Base-by-base conservation (phyloP, 1,140 invertebrate genomes). In the Eueides isabella region DNA sequence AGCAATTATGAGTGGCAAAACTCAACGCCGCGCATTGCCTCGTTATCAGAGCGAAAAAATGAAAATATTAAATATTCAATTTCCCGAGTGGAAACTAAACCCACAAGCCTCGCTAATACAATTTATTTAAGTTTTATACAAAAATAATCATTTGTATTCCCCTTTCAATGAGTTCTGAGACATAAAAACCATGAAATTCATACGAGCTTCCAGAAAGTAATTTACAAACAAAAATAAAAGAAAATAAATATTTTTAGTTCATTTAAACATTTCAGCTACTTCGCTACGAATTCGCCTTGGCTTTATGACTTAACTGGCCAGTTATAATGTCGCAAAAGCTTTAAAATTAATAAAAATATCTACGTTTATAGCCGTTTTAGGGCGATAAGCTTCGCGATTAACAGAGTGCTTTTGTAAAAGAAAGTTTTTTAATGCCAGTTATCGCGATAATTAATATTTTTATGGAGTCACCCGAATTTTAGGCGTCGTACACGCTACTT, bases 401-500 rank as follows among this genome's bases (percentile, higher is more conserved):
- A 73, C 69, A 75, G 73, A 74, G 69, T 55, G n/a, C 79, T 79
- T 78, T 80, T 77, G 80, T 77, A 75, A 71, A 75, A 78, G 76
- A 75, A 79, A 77, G 33, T 67, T 74, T 73, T 73, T 38, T 76
- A 66, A 71, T 62, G 65, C 33, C 80, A 84, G 76, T 89, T 90
- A 90, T 87, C 87, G 83, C 70, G 29, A 65, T 81, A 85, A 83
- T 85, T 85, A 85, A 80, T 83, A 83, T 80, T 83, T 83, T 85
- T 82, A 85, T 80, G 77, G 78, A 76, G 79, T 79, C 75, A 77
- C 74, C 65, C 19, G 19, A 26, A 55, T 55, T 55, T 55, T 55
- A 55, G 48, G 48, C 48, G 5, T 55, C 1, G 48, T 23, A 26
- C 48, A 55, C 48, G 23, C 48, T 55, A 55, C 6, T 23, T 26